Conservation (phyloP, 2,888 invertebrate genomes). For the Lepidocyrtoides sp. region DNA sequence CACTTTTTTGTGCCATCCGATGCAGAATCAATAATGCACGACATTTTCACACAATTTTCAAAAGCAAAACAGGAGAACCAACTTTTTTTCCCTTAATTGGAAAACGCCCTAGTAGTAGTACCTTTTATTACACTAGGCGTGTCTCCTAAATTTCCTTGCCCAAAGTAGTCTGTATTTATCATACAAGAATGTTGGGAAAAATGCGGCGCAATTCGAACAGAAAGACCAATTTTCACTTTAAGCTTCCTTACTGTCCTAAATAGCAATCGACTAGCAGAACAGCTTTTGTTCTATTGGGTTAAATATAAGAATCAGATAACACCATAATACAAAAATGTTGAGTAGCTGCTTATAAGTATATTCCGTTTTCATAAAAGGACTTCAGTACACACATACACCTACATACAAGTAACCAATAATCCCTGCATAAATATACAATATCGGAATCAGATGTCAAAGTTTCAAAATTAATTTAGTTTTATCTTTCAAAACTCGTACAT, state of each 20-base stretch:
- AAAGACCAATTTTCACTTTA: slow-evolving; percentile 31
- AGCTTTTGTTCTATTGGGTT: background rate
- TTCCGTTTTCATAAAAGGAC: background rate
- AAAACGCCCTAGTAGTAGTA: slow-evolving; percentile 47
- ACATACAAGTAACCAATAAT: background rate
- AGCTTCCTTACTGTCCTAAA: slow-evolving; percentile 11
- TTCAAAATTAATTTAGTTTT: slow-evolving; percentile 24
- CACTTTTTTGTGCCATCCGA: background rate
- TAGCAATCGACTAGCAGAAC: background rate
- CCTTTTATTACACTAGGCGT: slow-evolving; percentile 47
- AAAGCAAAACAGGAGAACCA: background rate
- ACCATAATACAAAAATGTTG: background rate
- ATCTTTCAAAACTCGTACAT: slow-evolving; percentile 2
- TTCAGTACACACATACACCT: background rate
- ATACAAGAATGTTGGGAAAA: background rate
- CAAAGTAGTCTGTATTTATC: background rate
- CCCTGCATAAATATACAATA: background rate
- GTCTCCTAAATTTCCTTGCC: slow-evolving; percentile 4
- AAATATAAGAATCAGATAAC: background rate
- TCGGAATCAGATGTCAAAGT: background rate
- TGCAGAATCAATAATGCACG: slow-evolving; percentile 23
- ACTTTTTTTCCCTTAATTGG: slow-evolving; percentile 30
- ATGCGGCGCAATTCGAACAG: background rate
- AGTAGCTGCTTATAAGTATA: background rate
- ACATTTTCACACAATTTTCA: slow-evolving; percentile 20